phyloP scores from a whole-genome alignment of 2,113 vertebrate genomes.

The Neopipo cinnamomea region DNA sequence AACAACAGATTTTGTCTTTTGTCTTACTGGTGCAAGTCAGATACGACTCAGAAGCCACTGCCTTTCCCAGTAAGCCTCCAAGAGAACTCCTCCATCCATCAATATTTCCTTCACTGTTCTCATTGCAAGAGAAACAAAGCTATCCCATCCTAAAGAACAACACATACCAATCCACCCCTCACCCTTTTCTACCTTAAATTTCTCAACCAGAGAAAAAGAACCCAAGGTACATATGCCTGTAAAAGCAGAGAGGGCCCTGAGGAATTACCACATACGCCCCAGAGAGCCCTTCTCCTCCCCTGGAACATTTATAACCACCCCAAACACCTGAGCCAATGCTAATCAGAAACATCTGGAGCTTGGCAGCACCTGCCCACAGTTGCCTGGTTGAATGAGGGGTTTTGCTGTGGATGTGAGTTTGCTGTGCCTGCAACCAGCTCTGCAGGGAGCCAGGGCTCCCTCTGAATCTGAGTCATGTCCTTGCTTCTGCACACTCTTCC shows the following conservation, averaged over 20 bases:
- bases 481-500: neutral
- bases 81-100: neutral
- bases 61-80: neutral
- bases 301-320: conserved; percentile 1
- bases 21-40: neutral
- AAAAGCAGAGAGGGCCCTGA: neutral
- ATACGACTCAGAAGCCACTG: neutral
- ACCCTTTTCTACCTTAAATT: neutral
- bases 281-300: neutral
- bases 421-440: neutral
- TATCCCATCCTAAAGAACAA: neutral
- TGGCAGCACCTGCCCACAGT: neutral
- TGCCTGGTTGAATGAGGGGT: neutral
- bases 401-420: neutral
- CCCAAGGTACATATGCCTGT: neutral
- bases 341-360: neutral
- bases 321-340: neutral
- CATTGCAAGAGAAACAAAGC: neutral
- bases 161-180: neutral
- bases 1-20: neutral
- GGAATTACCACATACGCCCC: neutral
- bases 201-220: neutral
- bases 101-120: neutral
- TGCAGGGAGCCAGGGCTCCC: neutral
- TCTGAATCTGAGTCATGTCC: neutral